Conservation (phyloP, 2,113 vertebrate species). For the Sceloporus tristichus region DNA sequence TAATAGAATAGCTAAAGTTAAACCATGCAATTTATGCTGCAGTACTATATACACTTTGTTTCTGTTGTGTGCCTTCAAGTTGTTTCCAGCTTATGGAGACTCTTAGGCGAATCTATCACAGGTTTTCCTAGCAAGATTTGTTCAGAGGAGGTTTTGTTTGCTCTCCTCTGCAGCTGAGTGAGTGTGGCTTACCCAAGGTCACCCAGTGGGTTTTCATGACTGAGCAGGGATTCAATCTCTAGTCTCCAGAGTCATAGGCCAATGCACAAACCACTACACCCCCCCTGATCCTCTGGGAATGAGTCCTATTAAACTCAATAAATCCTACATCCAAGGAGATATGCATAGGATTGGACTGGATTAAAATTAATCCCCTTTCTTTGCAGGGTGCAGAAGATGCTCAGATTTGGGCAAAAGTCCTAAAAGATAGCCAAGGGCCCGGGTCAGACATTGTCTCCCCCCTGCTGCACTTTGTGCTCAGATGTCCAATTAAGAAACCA, state of each 20-base stretch:
- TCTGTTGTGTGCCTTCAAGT: too few species aligned
- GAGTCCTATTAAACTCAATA: neutral
- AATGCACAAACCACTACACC: too few species aligned
- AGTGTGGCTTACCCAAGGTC: too few species aligned
- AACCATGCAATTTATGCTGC: neutral
- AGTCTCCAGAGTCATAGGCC: too few species aligned
- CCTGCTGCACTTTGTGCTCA: neutral
- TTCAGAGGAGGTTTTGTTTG: too few species aligned
- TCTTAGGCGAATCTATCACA: too few species aligned
- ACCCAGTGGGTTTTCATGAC: too few species aligned
- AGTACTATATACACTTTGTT: neutral
- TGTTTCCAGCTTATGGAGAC: too few species aligned
- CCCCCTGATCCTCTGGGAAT: neutral
- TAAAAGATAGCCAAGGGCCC: neutral
- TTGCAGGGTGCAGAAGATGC: neutral
- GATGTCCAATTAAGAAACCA: neutral
- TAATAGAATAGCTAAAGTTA: neutral
- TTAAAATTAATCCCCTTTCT: neutral
- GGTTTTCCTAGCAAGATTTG: too few species aligned
- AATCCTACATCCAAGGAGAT: neutral
- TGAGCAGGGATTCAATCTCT: too few species aligned
- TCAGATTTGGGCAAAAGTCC: neutral
- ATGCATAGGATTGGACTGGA: neutral
- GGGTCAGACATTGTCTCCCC: neutral
- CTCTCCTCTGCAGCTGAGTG: too few species aligned